Conservation (phyloP, 2,113 vertebrate genomes). For the Anhinga rufa region DNA sequence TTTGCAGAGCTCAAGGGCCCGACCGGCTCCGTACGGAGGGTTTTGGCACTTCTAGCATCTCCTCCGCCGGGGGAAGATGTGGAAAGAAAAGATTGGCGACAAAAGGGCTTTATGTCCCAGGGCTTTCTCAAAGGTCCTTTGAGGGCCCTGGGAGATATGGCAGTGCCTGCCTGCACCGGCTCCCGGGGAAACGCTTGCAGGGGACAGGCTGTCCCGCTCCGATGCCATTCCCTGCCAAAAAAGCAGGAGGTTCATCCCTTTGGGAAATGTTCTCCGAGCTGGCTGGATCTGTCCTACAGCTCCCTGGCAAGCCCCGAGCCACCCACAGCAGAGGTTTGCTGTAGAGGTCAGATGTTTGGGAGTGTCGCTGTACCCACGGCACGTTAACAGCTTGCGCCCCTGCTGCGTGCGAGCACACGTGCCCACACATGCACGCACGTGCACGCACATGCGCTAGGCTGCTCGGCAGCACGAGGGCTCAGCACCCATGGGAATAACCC, state of each 20-base stretch:
- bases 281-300: background rate
- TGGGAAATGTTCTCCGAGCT: background rate
- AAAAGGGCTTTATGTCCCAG: background rate
- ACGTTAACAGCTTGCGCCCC: background rate
- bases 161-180: background rate
- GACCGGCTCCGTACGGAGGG: rapidly evolving
- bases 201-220: background rate
- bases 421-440: background rate
- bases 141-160: background rate
- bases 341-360: background rate
- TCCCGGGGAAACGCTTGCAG: background rate
- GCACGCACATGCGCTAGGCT: background rate
- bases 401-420: background rate
- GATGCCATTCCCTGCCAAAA: background rate
- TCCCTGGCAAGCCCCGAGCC: background rate
- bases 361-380: background rate
- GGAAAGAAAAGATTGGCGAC: background rate
- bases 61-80: background rate
- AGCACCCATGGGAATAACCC: background rate
- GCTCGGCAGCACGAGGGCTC: background rate
- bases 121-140: background rate
- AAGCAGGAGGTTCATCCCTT: background rate
- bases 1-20: background rate
- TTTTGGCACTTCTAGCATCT: background rate
- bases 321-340: background rate